Evolutionary conservation across 2,113 vertebrate genomes (phyloP).

Genomic region (Gallinago undulata): DNA sequence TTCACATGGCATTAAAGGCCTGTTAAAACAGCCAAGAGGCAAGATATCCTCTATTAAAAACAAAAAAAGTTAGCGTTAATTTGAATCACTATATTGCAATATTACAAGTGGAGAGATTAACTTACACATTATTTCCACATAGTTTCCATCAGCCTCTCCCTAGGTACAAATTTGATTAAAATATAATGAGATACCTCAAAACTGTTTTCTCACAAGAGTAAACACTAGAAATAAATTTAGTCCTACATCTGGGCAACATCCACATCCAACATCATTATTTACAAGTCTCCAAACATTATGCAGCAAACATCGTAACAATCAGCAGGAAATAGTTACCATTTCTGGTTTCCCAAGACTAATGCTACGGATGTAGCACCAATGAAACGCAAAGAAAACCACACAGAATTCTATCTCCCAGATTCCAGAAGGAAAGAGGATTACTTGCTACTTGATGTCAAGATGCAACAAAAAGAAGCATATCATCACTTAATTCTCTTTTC

Average conservation of each 20-base stretch:
- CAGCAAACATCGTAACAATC: not conserved
- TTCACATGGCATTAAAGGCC: constrained; percentile 9
- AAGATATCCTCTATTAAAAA: not conserved
- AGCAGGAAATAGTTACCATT: not conserved
- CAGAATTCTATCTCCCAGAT: not conserved
- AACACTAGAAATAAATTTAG: constrained; percentile 24
- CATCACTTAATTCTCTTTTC: not conserved
- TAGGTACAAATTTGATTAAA: constrained; percentile 51
- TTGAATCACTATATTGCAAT: constrained; percentile 4
- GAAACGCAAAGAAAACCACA: not conserved
- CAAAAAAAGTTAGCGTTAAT: not conserved
- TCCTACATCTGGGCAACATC: not conserved
- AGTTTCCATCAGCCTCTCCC: constrained; percentile 39
- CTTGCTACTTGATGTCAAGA: not conserved
- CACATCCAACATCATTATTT: not conserved
- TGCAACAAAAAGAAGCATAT: not conserved
- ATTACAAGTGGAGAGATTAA: constrained; percentile 36
- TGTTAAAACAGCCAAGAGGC: constrained; percentile 7
- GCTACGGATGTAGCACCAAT: not conserved
- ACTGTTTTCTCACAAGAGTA: constrained; percentile 32
- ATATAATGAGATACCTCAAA: constrained; percentile 44
- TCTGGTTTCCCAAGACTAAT: not conserved
- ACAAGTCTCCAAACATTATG: not conserved
- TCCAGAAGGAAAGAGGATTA: not conserved
- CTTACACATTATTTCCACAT: constrained; percentile 6